Base-by-base conservation (phyloP, 2,797 vertebrate genomes). In the Sebastiscus tertius region DNA sequence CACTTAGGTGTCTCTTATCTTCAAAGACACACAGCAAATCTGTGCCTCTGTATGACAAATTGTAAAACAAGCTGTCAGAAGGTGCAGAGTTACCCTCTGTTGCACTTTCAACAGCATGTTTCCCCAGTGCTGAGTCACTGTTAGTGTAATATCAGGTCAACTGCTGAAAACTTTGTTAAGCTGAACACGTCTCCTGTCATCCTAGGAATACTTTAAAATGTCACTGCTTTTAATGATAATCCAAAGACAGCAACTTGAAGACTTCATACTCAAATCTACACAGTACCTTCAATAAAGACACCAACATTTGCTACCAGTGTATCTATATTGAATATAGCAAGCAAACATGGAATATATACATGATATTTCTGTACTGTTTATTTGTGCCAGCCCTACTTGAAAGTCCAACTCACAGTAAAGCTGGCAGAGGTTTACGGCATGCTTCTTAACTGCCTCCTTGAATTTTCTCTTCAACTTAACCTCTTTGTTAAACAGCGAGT, bases 401-500 rank as follows among this genome's bases (percentile, higher is more conserved):
- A 77, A 55, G 62, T 39, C 52, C 22, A 56, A 34, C 31, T 66
- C 22, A 18, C 39, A 46, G 12, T 72, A 39, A 56, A 67, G 64
- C 1, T 49, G 36, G 56, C 7, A 12, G 24, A 73, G 76, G 72
- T 84, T 88, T 79, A 81, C 80, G 58, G 60, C 54, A 9, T 60
- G 60, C 49, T 62, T 76, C 62, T 72, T 79, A 79, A 85, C 31
- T 42, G 36, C 36, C 46, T 55, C 73, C 68, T 72, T 42, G 71
- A 55, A 58, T 59, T 22, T 72, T 72, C 80, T 66, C 46, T 55
- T 77, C 11, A 36, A 24, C 39, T 24, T 52, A 82, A 79, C 56
- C 67, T 79, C 82, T 87, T 79, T 56, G 62, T 79, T 72, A 64
- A 70, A 76, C 42, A 70, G 34, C 67, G 22, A 81, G 24, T 62